Evolutionary conservation across 2,888 invertebrate species (phyloP).

Genomic region (Cancer borealis): DNA sequence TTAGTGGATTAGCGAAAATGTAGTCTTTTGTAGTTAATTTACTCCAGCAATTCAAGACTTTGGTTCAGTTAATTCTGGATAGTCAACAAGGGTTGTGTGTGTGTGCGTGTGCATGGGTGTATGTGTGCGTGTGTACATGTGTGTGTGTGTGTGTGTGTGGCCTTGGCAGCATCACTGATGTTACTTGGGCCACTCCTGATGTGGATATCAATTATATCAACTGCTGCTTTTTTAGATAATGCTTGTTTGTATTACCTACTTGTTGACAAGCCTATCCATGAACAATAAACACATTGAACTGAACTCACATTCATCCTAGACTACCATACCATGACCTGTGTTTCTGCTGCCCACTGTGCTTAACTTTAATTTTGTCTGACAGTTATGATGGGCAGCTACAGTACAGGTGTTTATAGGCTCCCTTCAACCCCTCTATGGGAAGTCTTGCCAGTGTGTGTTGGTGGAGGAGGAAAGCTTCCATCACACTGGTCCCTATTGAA

Average conservation of each 20-base stretch:
- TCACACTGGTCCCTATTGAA: too few relatives aligned
- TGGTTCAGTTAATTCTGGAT: neutral
- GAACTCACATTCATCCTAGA: neutral
- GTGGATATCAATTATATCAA: neutral
- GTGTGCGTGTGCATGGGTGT: neutral
- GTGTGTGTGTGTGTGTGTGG: neutral
- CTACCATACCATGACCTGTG: neutral
- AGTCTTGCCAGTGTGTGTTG: too few relatives aligned
- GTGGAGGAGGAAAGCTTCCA: too few relatives aligned
- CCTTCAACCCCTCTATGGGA: too few relatives aligned
- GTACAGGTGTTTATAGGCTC: too few relatives aligned
- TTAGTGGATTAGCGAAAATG: neutral
- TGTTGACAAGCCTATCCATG: neutral
- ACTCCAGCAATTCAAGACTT: neutral
- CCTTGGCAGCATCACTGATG: neutral
- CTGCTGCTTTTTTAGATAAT: neutral
- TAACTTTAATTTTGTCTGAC: neutral
- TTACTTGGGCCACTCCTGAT: neutral
- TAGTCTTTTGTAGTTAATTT: neutral
- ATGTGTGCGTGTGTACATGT: neutral
- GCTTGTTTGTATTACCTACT: neutral
- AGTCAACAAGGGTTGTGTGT: neutral
- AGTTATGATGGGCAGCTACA: too few relatives aligned
- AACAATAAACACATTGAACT: neutral
- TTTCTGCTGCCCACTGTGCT: neutral